Evolutionary conservation across 1,140 invertebrate genomes (phyloP), one percentile per base, ranked within the genome.

Genomic region (Bombyx mandarina): DNA sequence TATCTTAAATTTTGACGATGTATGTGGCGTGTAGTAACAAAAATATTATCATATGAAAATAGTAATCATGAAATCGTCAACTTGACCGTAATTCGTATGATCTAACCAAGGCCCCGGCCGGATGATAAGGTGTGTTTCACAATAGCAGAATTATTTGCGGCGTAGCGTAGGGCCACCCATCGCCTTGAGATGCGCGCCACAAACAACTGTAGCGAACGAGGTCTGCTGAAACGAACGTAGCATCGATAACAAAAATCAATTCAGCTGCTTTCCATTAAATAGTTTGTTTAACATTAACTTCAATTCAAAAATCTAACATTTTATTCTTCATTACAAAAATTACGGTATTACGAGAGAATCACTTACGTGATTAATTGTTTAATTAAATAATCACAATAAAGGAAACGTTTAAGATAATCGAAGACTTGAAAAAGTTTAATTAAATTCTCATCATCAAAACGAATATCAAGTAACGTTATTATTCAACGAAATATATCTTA

Each of bases 91-190:
- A 84, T 86, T 86, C 80, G 77, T 77, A 63, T 79, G 80, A 86
- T 86, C 72, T 72, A 70, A 60, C 73, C 81, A 86, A 86, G 81
- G 82, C 74, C 65, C 62, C 58, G 60, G 62, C 60, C 66, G 64
- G 57, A 65, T 82, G 83, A 86, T 86, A 85, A 86, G 77, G 73
- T 70, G 52, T 77, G 78, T 86, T 86, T 80, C 83, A 84, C 83
- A 86, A 86, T 81, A 84, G 83, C 76, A 82, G 80, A 83, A 86
- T 86, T 86, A 86, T 86, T 86, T 84, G 83, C 83, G 83, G 81
- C 80, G 73, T 73, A 68, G 81, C 80, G 73, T 73, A 68, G 74
- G 70, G 69, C 69, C 69, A 66, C 59, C 54, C 68, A 62, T 79
- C 62, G 75, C 81, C 83, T 86, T 86, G 83, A 82, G 81, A 84